Evolutionary conservation across 2,797 vertebrate genomes (phyloP).

Genomic region (Amniataba percoides): DNA sequence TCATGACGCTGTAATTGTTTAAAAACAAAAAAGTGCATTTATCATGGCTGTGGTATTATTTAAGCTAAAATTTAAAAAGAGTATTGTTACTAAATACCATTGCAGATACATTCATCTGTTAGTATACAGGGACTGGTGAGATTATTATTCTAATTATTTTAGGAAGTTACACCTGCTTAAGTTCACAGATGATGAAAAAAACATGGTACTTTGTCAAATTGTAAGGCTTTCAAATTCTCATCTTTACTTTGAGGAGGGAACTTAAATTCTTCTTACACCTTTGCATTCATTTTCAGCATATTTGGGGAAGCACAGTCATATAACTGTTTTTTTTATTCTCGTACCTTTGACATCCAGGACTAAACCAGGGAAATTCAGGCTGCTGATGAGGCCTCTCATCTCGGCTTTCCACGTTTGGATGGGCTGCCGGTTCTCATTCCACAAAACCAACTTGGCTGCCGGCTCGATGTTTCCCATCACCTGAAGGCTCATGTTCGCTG

Average conservation of each 20-base stretch:
- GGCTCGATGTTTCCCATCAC: slow-evolving; percentile 89
- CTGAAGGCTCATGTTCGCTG: slow-evolving; percentile 91
- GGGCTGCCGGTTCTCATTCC: slow-evolving; percentile 91
- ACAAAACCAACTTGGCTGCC: slow-evolving; percentile 91
- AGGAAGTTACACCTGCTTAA: neutral
- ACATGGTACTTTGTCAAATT: too few species aligned
- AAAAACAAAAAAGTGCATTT: too few species aligned
- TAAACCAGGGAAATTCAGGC: slow-evolving; percentile 89
- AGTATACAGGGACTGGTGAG: neutral
- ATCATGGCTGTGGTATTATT: too few species aligned
- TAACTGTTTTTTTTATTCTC: neutral
- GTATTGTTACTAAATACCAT: too few species aligned
- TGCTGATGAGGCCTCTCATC: slow-evolving; percentile 86
- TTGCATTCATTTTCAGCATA: neutral
- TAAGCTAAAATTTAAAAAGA: too few species aligned
- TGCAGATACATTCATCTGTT: neutral
- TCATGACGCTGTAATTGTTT: neutral
- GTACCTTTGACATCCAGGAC: slow-evolving; percentile 94
- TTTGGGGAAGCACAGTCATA: neutral
- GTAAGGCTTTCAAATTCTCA: neutral
- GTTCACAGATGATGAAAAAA: too few species aligned
- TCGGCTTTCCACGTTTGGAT: slow-evolving; percentile 90
- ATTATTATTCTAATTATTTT: neutral
- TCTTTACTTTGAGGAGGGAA: neutral
- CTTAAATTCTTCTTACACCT: neutral